Percentiles rank a stretch among this genome's conserved stretches.
Evolutionary conservation across 2,797 vertebrate genomes (phyloP).

Genomic region (Chelonia mydas): DNA sequence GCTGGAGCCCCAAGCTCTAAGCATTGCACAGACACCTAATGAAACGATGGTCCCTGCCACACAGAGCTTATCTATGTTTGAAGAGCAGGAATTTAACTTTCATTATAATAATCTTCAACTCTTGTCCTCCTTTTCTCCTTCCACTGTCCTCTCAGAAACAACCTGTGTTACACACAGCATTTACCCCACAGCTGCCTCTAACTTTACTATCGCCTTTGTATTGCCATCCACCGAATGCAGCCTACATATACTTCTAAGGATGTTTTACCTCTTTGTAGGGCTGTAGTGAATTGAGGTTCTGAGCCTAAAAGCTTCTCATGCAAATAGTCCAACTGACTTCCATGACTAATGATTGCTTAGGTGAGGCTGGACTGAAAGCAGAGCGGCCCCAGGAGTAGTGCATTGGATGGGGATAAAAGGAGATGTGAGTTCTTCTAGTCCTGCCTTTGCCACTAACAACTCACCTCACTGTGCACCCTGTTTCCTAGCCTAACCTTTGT

Average conservation of each 20-base stretch:
- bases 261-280: rapidly evolving
- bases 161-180: not conserved
- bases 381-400: not conserved
- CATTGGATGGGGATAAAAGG: not conserved
- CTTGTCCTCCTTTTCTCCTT: rapidly evolving
- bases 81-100: not conserved
- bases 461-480: not conserved
- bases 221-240: rapidly evolving
- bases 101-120: rapidly evolving
- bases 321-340: not conserved
- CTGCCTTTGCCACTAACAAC: rapidly evolving
- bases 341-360: not conserved
- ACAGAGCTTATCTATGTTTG: not conserved
- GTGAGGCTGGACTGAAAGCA: not conserved
- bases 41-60: rapidly evolving
- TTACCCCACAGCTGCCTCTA: not conserved
- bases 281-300: not conserved
- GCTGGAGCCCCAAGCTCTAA: not conserved
- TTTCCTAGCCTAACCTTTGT: not conserved
- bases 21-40: not conserved
- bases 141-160: not conserved
- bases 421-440: not conserved
- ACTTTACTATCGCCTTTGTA: rapidly evolving
- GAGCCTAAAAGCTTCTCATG: not conserved
- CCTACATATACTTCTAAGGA: not conserved